Conservation (phyloP, 2,888 invertebrate species). For the Sphaeridia pumilis region DNA sequence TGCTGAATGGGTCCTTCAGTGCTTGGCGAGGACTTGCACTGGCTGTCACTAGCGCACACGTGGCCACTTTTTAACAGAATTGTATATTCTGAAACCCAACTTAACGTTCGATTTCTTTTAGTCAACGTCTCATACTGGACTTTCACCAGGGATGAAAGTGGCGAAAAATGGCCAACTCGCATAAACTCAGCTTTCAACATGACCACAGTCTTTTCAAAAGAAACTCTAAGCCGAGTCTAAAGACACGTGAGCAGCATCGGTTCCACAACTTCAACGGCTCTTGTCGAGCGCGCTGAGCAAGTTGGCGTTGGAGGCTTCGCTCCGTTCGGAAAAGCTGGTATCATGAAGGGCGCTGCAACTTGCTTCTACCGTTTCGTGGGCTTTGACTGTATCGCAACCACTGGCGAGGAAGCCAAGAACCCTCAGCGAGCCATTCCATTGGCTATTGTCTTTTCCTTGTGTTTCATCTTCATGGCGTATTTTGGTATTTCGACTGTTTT, state of each 20-base stretch:
- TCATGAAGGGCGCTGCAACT: constrained; percentile 76
- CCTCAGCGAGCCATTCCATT: constrained; percentile 84
- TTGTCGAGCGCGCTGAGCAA: neutral
- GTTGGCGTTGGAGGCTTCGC: constrained; percentile 79
- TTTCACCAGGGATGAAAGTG: constrained; percentile 47
- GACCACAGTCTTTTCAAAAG: too few species aligned
- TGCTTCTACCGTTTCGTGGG: constrained; percentile 94
- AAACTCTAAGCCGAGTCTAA: too few species aligned
- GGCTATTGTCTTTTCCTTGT: constrained; percentile 71
- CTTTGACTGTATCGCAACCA: constrained; percentile 84
- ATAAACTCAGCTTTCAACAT: too few species aligned
- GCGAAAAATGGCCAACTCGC: neutral
- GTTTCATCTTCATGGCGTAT: constrained; percentile 75
- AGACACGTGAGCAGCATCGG: too few species aligned
- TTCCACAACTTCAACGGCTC: too few species aligned
- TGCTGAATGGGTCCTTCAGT: too few species aligned
- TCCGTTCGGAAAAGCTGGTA: constrained; percentile 77
- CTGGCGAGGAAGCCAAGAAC: constrained; percentile 76
- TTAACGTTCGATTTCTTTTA: too few species aligned
- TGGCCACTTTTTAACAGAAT: too few species aligned
- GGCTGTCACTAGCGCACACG: too few species aligned
- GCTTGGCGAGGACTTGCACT: too few species aligned
- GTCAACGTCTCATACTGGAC: too few species aligned
- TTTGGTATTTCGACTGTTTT: constrained; percentile 67
- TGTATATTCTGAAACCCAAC: too few species aligned